Conservation (phyloP, 2,888 invertebrate genomes). For the Caenorhabditis sp. region DNA sequence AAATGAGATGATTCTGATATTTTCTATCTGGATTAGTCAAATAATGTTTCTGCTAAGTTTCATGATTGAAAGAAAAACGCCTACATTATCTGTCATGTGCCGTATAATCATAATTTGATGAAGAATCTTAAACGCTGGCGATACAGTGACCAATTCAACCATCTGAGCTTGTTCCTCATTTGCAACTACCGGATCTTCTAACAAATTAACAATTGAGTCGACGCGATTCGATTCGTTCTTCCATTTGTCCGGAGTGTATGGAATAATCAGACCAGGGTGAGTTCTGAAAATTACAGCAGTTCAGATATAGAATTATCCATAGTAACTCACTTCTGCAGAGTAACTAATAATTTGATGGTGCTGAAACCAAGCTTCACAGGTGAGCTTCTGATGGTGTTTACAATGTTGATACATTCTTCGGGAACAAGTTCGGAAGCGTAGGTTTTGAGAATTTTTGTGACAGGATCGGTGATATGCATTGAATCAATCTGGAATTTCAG, state of each 20-base stretch:
- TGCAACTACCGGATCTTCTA: constrained; percentile 6
- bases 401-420: constrained; percentile 15
- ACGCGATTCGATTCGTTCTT: constrained; percentile 19
- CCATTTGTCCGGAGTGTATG: constrained; percentile 16
- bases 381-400: constrained; percentile 7
- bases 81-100: neutral
- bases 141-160: constrained; percentile 8
- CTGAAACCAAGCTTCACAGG: constrained; percentile 9
- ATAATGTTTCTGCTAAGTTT: neutral
- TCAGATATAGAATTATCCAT: neutral
- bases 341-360: constrained; percentile 13
- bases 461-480: constrained; percentile 9
- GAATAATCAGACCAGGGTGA: constrained; percentile 8
- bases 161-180: neutral
- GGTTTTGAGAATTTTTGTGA: constrained; percentile 12
- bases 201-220: constrained; percentile 15
- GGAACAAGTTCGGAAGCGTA: constrained; percentile 10
- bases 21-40: neutral
- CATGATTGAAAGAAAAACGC: neutral
- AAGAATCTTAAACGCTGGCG: neutral
- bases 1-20: neutral
- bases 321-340: constrained; percentile 7
- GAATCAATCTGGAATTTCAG: neutral
- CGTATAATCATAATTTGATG: neutral
- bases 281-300: constrained; percentile 1